These are phyloP conservation scores for Tinamus major DNA, from an alignment of 2,797 vertebrate species.

Conservation along the genomic window DNA sequence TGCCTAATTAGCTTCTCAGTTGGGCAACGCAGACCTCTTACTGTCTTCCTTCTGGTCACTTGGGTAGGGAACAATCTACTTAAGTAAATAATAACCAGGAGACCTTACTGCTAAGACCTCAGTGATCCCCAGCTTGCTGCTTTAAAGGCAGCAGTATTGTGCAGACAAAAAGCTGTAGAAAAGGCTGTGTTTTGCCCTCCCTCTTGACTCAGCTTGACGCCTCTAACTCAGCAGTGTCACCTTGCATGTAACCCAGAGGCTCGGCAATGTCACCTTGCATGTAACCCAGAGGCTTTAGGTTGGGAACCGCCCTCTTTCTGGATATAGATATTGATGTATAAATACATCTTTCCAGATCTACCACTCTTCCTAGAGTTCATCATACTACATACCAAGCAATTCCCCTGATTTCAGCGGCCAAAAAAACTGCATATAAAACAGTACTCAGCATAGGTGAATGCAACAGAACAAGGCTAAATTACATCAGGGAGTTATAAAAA, in stretches of 20 bases:
- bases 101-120: not conserved
- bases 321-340: not conserved
- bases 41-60: constrained; percentile 43
- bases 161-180: not conserved
- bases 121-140: not conserved
- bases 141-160: not conserved
- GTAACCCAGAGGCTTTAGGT: not conserved
- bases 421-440: not conserved
- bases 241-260: not conserved
- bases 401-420: not conserved
- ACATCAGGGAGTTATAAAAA: not conserved
- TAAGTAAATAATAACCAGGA: constrained; percentile 44
- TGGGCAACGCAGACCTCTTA: constrained; percentile 11
- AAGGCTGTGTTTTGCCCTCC: not conserved
- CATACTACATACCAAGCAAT: not conserved
- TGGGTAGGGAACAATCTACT: constrained; percentile 35
- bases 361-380: not conserved
- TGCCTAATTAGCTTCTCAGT: constrained; percentile 44
- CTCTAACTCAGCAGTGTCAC: too few relatives aligned
- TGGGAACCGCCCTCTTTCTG: not conserved
- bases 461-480: not conserved
- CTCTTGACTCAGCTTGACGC: not conserved
- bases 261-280: not conserved
- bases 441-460: not conserved
- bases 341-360: not conserved